These are phyloP conservation scores for Alethe castanea DNA, from an alignment of 2,113 vertebrate species.

Conservation along the genomic window DNA sequence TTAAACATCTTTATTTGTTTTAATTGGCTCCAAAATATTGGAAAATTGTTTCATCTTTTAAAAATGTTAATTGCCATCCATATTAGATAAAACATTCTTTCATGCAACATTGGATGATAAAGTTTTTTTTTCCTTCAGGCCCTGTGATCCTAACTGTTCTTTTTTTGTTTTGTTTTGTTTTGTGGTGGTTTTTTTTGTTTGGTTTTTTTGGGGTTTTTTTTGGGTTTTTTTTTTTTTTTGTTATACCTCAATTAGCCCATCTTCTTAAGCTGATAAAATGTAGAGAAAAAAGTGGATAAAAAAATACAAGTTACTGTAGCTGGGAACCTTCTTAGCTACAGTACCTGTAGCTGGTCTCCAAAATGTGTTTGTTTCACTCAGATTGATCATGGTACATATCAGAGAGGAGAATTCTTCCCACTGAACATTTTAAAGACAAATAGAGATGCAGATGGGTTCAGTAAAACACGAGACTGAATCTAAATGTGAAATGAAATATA, in stretches of 20 bases:
- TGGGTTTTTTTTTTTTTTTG: not conserved
- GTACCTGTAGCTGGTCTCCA: not conserved
- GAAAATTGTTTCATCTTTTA: not conserved
- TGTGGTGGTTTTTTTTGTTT: not conserved
- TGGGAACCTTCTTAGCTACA: not conserved
- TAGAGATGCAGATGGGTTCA: slow-evolving; percentile 20
- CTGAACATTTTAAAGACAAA: slow-evolving; percentile 2
- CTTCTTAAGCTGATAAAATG: not conserved
- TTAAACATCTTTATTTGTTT: not conserved
- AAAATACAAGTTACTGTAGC: not conserved
- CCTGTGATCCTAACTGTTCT: not conserved
- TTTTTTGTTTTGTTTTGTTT: not conserved
- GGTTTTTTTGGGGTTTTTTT: not conserved
- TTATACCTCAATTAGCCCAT: not conserved
- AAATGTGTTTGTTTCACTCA: slow-evolving; percentile 10
- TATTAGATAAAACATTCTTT: not conserved
- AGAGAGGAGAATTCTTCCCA: not conserved
- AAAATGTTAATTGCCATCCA: not conserved
- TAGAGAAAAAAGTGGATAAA: not conserved
- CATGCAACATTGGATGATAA: not conserved
- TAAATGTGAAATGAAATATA: slow-evolving; percentile 59
- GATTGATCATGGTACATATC: slow-evolving; percentile 24
- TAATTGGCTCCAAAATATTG: not conserved
- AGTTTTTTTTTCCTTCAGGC: not conserved
- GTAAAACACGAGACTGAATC: slow-evolving; percentile 25